phyloP scores from a whole-genome alignment of 2,797 vertebrate genomes.

The Cuculus canorus region DNA sequence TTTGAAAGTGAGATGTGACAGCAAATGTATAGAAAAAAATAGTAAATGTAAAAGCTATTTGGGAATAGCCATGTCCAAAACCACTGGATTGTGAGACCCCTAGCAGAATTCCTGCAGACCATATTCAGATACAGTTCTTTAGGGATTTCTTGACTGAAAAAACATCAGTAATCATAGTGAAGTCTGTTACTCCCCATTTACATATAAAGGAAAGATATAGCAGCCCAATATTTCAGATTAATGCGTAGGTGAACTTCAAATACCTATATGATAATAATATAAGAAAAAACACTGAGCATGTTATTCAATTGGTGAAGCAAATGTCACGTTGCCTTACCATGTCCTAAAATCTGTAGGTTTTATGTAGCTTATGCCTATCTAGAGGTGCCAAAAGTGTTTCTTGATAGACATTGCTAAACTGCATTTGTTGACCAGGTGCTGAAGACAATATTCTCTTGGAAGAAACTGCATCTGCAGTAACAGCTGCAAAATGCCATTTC shows the following conservation, averaged over 20 bases:
- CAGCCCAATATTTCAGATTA: neutral
- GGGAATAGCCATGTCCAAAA: neutral
- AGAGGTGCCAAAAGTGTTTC: neutral
- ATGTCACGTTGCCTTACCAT: neutral
- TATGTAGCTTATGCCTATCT: neutral
- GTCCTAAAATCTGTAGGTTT: neutral
- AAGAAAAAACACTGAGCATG: neutral
- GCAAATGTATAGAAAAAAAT: neutral
- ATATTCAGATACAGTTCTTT: neutral
- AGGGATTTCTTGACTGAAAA: neutral
- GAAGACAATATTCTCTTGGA: neutral
- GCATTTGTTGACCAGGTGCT: neutral
- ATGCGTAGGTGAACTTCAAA: neutral
- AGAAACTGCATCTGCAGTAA: neutral
- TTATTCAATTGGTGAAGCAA: neutral
- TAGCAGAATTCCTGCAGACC: neutral
- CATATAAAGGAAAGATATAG: neutral
- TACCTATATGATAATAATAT: neutral
- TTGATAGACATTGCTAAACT: neutral
- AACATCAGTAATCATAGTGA: neutral
- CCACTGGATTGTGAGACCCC: neutral
- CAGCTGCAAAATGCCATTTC: neutral
- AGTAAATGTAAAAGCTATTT: neutral
- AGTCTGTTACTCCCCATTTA: neutral
- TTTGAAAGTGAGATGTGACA: neutral